A percentile compares a stretch with the other conserved stretches of the same genome.
Evolutionary conservation across 2,797 vertebrate species (phyloP).

Genomic region (Anguilla megastoma): DNA sequence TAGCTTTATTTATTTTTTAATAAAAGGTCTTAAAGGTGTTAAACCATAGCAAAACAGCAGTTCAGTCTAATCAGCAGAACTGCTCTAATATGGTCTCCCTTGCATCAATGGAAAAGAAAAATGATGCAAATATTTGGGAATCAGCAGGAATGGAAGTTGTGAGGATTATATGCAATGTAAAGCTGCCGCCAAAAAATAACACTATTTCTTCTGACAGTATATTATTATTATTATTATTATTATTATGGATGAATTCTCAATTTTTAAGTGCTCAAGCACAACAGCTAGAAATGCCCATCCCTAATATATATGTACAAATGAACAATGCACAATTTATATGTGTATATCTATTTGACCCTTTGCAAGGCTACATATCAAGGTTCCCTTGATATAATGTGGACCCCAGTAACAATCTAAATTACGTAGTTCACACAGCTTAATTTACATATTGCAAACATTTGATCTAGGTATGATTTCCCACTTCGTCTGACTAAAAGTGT

Average conservation of each 20-base stretch:
- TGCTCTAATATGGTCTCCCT: background rate
- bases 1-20: background rate
- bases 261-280: conserved; percentile 3
- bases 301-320: background rate
- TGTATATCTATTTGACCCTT: background rate
- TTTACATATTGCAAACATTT: conserved; percentile 6
- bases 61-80: background rate
- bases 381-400: conserved; percentile 7
- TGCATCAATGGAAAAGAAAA: background rate
- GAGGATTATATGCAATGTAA: background rate
- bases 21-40: background rate
- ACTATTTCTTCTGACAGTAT: background rate
- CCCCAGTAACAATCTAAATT: conserved; percentile 22
- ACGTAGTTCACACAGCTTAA: conserved; percentile 21
- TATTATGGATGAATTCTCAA: background rate
- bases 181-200: background rate
- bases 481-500: background rate
- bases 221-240: background rate
- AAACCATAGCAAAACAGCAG: background rate
- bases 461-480: conserved; percentile 23
- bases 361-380: conserved; percentile 13
- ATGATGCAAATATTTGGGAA: background rate
- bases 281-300: conserved; percentile 7
- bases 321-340: conserved; percentile 4
- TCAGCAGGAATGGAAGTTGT: background rate